Evolutionary conservation across 2,797 vertebrate species (phyloP).

Genomic region (Centropyge bicolor): DNA sequence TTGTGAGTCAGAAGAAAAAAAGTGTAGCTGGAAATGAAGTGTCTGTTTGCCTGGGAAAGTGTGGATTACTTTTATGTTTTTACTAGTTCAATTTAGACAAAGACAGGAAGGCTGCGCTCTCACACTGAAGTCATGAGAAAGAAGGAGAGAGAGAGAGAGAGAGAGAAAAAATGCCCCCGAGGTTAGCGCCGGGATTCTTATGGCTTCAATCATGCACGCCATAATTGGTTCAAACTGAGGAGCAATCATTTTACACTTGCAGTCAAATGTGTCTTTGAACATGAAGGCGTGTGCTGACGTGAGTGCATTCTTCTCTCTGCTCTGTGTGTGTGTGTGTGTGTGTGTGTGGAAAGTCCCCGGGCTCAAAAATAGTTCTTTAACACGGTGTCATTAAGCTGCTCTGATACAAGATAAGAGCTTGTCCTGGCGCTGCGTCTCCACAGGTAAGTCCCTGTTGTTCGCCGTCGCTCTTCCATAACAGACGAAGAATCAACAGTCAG

Average conservation of each 20-base stretch:
- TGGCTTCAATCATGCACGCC: conserved; percentile 73
- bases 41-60: conserved; percentile 54
- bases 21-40: not conserved
- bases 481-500: not conserved
- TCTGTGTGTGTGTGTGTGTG: conserved; percentile 25
- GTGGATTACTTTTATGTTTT: conserved; percentile 44
- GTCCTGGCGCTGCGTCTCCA: not conserved
- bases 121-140: conserved; percentile 59
- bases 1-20: conserved; percentile 8
- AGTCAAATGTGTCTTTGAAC: conserved; percentile 75
- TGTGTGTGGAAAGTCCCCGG: conserved; percentile 65
- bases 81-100: conserved; percentile 52
- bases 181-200: conserved; percentile 65
- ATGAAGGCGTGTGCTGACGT: conserved; percentile 76
- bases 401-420: conserved; percentile 55
- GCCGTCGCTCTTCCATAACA: not conserved
- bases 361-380: conserved; percentile 58
- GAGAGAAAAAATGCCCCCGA: conserved; percentile 46
- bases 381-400: conserved; percentile 44
- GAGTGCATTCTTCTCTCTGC: conserved; percentile 72
- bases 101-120: conserved; percentile 58
- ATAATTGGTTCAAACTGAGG: conserved; percentile 78
- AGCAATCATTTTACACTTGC: conserved; percentile 80
- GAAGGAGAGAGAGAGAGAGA: conserved; percentile 11
- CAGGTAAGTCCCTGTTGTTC: conserved; percentile 39